These are phyloP conservation scores for Mixornis gularis DNA, from an alignment of 2,113 vertebrate species.

Conservation along the genomic window DNA sequence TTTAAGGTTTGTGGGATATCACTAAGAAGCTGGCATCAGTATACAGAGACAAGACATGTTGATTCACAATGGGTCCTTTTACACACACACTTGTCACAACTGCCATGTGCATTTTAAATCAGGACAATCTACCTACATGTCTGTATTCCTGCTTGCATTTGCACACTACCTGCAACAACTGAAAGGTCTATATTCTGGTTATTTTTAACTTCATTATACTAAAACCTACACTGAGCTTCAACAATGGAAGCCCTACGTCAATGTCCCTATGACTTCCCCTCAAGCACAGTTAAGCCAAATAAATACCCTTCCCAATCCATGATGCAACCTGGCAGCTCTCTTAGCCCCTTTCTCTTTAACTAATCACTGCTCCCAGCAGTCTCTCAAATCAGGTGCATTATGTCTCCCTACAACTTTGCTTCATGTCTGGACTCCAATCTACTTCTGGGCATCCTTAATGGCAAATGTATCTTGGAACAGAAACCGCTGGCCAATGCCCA, in stretches of 20 bases:
- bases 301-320: not conserved
- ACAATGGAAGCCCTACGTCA: not conserved
- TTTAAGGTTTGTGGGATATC: not conserved
- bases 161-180: not conserved
- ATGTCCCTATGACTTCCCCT: not conserved
- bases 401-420: not conserved
- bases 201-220: not conserved
- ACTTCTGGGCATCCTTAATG: not conserved
- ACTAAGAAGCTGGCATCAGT: not conserved
- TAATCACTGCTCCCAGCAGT: not conserved
- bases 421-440: not conserved
- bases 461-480: not conserved
- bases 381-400: not conserved
- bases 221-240: not conserved
- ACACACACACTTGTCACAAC: not conserved
- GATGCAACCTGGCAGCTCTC: not conserved
- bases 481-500: not conserved
- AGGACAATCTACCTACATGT: accelerated
- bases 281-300: not conserved
- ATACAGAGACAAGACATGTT: not conserved
- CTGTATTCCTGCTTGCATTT: not conserved
- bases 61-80: not conserved
- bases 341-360: not conserved
- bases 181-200: not conserved
- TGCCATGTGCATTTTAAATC: not conserved